phyloP scores from a whole-genome alignment of 2,888 invertebrate species.

The Alcis repandata region DNA sequence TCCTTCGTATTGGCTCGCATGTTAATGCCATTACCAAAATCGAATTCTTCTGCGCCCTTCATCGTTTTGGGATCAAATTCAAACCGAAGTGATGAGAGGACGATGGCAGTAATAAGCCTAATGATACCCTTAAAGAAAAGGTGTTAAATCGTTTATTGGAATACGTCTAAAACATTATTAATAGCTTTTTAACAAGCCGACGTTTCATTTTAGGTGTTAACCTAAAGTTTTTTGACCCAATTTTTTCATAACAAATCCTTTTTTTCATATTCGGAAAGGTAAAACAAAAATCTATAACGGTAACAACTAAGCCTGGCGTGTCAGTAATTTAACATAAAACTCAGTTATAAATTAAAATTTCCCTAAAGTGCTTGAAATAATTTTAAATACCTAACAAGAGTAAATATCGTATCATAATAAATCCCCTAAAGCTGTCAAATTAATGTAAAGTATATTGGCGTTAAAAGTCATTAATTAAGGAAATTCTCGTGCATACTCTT shows the following conservation, averaged over 20 bases:
- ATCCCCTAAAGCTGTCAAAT: not conserved
- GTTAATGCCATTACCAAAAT: constrained; percentile 29
- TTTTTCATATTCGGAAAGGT: not conserved
- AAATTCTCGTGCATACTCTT: not conserved
- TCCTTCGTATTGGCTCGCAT: not conserved
- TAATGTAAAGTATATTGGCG: constrained; percentile 13
- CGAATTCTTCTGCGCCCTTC: constrained; percentile 14
- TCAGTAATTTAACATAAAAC: not conserved
- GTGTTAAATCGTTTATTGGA: constrained; percentile 86
- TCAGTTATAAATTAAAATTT: not conserved
- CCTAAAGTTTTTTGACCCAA: constrained; percentile 54
- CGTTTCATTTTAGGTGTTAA: constrained; percentile 72
- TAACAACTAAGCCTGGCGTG: not conserved
- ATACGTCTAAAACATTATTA: constrained; percentile 81
- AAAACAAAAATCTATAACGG: not conserved
- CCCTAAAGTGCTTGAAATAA: constrained; percentile 3
- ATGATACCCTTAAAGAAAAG: constrained; percentile 84
- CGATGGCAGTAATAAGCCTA: constrained; percentile 76
- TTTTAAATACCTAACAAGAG: constrained; percentile 7
- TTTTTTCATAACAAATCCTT: not conserved
- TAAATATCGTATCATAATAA: constrained; percentile 5
- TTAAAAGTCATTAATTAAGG: constrained; percentile 10
- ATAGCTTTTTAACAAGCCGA: constrained; percentile 85
- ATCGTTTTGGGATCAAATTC: constrained; percentile 54
- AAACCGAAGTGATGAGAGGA: constrained; percentile 53